Evolutionary conservation across 53 echinoderm and acorn worm species (phyloP), one percentile per base, ranked within the genome.

Genomic region (Mesocentrotus franciscanus): DNA sequence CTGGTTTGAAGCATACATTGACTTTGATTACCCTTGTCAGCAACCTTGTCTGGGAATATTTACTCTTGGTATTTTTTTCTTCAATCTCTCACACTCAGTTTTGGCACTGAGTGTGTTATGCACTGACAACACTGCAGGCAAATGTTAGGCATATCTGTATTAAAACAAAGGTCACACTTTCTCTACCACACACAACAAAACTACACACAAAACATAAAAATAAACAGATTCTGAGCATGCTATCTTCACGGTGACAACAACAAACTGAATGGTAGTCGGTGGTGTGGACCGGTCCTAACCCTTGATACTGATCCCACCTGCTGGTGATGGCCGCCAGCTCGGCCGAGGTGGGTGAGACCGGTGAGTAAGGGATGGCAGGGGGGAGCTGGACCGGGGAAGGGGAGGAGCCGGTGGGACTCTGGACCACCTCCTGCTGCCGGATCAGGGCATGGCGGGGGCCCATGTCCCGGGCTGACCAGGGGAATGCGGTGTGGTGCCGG

Each of bases 401-500:
- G 95, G 96, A 57, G 89, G 96, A 81, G 71, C 87, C 22, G 84
- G 96, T 97, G 30, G 96, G 97, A 55, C 95, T 95, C 26, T 96
- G 85, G 34, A 96, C 90, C 1, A 95, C 96, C 56, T 97, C 97
- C 20, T 96, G 95, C 76, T 97, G 97, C 4, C 97, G 89, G 90
- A 98, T 97, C 20, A 98, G 96, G 20, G 95, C 92, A 84, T 98
- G 97, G 58, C 96, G 95, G 1, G 97, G 97, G 1, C 96, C 97
- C 26, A 92, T 89, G 89, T 97, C 97, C 90, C 96, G 85, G 90
- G 97, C 83, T 59, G 97, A 83, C 97, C 97, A 97, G 34, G 97
- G 97, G 93, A 97, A 97, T 57, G 95, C 93, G 9, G 95, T 72
- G 85, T 85, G 92, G 62, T 64, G 62, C 30, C 60, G 18, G 36